A percentile compares a stretch with the other conserved stretches of the same genome.
These are phyloP conservation scores for Mormyrus proboscirostris DNA, from an alignment of 2,797 vertebrate genomes.

Conservation along the genomic window DNA sequence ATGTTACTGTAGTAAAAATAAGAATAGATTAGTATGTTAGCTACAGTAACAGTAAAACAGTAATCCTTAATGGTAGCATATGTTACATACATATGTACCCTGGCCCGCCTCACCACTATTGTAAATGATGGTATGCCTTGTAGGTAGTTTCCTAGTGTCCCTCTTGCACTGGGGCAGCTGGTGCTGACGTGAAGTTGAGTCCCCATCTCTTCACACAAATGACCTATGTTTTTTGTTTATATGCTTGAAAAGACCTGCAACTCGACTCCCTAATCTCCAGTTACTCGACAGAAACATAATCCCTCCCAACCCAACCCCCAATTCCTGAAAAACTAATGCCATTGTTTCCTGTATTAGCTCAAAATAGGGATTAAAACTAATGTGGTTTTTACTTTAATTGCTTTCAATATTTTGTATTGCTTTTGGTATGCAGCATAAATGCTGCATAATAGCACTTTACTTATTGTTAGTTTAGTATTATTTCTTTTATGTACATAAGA, in stretches of 20 bases:
- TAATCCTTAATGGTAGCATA: not conserved
- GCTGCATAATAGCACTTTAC: not conserved
- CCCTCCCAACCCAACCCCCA: conserved; percentile 4
- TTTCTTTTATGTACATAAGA: not conserved
- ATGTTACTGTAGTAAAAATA: not conserved
- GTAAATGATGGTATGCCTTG: not conserved
- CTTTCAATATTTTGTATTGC: not conserved
- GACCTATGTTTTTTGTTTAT: not conserved
- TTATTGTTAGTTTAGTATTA: not conserved
- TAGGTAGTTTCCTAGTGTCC: not conserved
- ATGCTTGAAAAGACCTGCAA: not conserved
- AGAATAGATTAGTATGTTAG: not conserved
- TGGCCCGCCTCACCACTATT: not conserved
- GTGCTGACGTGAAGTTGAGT: not conserved
- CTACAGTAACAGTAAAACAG: not conserved
- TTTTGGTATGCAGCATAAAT: not conserved
- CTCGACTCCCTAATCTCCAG: conserved; percentile 19
- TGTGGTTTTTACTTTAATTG: not conserved
- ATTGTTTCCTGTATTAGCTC: conserved; percentile 14
- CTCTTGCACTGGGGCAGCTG: not conserved
- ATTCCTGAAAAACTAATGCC: conserved; percentile 7
- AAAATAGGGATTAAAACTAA: conserved; percentile 4
- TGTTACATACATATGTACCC: not conserved
- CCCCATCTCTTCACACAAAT: not conserved
- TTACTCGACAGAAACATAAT: conserved; percentile 19